Evolutionary conservation across 2,113 vertebrate species (phyloP).

Genomic region (Athene noctua): DNA sequence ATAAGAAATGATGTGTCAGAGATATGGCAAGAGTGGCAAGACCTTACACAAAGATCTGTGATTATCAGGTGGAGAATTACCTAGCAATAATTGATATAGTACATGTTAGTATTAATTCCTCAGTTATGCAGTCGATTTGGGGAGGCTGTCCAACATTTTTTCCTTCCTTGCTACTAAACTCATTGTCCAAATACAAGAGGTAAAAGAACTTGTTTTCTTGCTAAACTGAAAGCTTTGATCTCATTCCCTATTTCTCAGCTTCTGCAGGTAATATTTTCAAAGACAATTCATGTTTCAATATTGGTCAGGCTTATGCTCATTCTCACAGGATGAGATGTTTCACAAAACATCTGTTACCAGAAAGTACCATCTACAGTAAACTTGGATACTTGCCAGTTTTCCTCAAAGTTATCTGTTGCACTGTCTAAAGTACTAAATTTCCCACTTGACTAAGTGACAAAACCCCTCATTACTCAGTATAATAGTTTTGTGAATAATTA

Average conservation of each 20-base stretch:
- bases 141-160: fast-evolving
- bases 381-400: neutral
- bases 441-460: conserved; percentile 10
- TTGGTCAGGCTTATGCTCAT: neutral
- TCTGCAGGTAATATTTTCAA: neutral
- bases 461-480: neutral
- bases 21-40: neutral
- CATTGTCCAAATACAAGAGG: neutral
- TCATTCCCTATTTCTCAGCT: neutral
- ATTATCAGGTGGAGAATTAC: neutral
- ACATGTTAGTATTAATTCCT: neutral
- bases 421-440: conserved; percentile 17
- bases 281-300: neutral
- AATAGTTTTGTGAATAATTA: conserved; percentile 47
- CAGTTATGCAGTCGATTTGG: neutral
- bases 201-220: neutral
- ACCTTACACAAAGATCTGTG: neutral
- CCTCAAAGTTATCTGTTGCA: neutral
- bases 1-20: neutral
- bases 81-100: neutral
- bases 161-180: neutral
- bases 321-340: neutral
- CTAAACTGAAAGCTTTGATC: neutral
- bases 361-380: neutral
- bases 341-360: conserved; percentile 11